phyloP scores from a whole-genome alignment of 2,113 vertebrate species.

The Arenaria interpres region DNA sequence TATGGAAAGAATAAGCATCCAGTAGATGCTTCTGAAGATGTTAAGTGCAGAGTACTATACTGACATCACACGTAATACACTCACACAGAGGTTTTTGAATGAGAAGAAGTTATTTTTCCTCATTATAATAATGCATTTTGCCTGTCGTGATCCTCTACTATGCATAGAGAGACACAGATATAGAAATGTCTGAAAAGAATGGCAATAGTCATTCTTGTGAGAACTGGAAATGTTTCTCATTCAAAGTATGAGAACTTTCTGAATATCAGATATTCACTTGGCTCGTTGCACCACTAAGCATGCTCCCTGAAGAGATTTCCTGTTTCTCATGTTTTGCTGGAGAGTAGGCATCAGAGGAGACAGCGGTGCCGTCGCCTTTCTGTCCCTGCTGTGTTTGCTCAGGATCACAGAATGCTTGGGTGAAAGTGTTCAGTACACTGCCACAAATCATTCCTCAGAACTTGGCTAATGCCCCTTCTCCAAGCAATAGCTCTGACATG shows the following conservation, averaged over 20 bases:
- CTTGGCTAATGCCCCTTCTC: not conserved
- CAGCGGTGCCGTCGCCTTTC: not conserved
- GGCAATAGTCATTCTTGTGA: not conserved
- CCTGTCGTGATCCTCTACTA: not conserved
- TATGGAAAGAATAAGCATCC: not conserved
- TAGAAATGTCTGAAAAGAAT: not conserved
- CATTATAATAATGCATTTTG: not conserved
- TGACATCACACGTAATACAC: not conserved
- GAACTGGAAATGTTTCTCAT: not conserved
- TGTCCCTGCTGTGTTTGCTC: not conserved
- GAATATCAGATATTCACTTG: not conserved
- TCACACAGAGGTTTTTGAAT: not conserved
- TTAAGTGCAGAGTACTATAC: not conserved
- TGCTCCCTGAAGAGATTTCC: not conserved
- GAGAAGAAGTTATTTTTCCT: not conserved
- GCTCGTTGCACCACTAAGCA: not conserved
- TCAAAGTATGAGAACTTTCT: not conserved
- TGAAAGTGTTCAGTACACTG: not conserved
- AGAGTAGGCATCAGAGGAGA: not conserved
- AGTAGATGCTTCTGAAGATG: not conserved
- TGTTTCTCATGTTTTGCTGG: not conserved
- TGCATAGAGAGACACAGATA: not conserved
- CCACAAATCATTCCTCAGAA: not conserved
- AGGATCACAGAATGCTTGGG: not conserved
- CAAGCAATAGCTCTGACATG: not conserved